Conservation (phyloP, 2,113 vertebrate genomes). For the Nycticebus coucang region DNA sequence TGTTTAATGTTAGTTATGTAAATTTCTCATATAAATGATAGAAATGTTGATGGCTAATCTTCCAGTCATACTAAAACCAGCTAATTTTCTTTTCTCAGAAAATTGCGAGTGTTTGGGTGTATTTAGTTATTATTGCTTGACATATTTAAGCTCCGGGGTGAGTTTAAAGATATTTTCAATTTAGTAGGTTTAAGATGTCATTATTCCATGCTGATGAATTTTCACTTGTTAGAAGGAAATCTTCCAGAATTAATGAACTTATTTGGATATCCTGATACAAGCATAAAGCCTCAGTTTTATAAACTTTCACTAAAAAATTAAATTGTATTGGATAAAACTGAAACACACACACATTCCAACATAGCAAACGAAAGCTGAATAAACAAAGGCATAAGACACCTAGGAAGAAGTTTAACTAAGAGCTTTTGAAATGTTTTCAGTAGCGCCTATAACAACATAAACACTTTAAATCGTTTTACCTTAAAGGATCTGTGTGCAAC, state of each 20-base stretch:
- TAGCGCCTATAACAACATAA: slow-evolving; percentile 75
- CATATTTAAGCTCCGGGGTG: slow-evolving; percentile 78
- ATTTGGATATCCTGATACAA: slow-evolving; percentile 78
- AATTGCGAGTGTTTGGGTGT: slow-evolving; percentile 80
- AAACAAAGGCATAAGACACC: slow-evolving; percentile 81
- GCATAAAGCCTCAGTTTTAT: slow-evolving; percentile 67
- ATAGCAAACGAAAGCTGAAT: slow-evolving; percentile 82
- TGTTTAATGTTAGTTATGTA: slow-evolving; percentile 81
- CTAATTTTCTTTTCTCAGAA: slow-evolving; percentile 83
- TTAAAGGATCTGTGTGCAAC: slow-evolving; percentile 74
- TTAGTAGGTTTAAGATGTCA: slow-evolving; percentile 84
- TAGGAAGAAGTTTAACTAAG: slow-evolving; percentile 80
- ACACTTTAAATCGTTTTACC: slow-evolving; percentile 82
- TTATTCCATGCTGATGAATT: slow-evolving; percentile 84
- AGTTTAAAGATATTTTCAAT: slow-evolving; percentile 83
- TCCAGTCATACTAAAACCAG: slow-evolving; percentile 80
- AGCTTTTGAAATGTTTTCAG: slow-evolving; percentile 81
- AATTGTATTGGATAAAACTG: slow-evolving; percentile 74
- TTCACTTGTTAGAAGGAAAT: slow-evolving; percentile 81
- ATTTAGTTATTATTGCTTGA: slow-evolving; percentile 84
- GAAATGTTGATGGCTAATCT: slow-evolving; percentile 78
- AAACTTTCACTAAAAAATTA: slow-evolving; percentile 58
- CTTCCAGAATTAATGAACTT: slow-evolving; percentile 81
- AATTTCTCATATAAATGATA: slow-evolving; percentile 81
- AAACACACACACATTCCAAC: slow-evolving; percentile 80